Conservation (phyloP, 2,888 invertebrate species). For the Ennomos fuscantarius region DNA sequence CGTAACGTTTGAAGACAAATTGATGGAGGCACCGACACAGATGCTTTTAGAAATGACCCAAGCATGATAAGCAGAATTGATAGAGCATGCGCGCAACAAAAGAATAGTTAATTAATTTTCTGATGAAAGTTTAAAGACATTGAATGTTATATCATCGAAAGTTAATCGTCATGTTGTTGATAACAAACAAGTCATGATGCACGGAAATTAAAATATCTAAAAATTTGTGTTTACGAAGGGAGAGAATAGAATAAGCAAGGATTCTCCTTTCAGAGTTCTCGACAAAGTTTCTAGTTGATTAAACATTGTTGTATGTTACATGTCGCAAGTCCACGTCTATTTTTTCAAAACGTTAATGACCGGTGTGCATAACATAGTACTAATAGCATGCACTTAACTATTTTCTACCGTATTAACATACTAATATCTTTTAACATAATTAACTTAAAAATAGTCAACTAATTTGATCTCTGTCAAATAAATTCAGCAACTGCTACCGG, state of each 20-base stretch:
- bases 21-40: constrained; percentile 64
- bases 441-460: constrained; percentile 7
- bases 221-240: no score
- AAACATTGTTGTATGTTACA: no score
- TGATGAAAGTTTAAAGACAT: constrained; percentile 69
- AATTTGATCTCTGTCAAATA: constrained; percentile 19
- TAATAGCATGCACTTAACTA: constrained; percentile 3
- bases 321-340: no score
- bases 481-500: constrained; percentile 31
- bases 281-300: no score
- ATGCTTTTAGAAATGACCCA: constrained; percentile 53
- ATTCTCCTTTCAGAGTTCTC: no score
- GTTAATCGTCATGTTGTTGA: constrained; percentile 45
- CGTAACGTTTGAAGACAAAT: constrained; percentile 63
- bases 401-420: neutral
- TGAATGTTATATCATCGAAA: constrained; percentile 52
- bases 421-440: constrained; percentile 16
- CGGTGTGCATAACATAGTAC: no score
- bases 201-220: no score
- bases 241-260: no score
- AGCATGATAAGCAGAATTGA: constrained; percentile 78
- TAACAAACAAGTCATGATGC: no score
- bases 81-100: constrained; percentile 71
- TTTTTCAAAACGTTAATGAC: no score
- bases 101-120: constrained; percentile 78